Percentiles rank a stretch among this genome's conserved stretches.
phyloP scores from a whole-genome alignment of 2,113 vertebrate species.

The Porphyrio hochstetteri region DNA sequence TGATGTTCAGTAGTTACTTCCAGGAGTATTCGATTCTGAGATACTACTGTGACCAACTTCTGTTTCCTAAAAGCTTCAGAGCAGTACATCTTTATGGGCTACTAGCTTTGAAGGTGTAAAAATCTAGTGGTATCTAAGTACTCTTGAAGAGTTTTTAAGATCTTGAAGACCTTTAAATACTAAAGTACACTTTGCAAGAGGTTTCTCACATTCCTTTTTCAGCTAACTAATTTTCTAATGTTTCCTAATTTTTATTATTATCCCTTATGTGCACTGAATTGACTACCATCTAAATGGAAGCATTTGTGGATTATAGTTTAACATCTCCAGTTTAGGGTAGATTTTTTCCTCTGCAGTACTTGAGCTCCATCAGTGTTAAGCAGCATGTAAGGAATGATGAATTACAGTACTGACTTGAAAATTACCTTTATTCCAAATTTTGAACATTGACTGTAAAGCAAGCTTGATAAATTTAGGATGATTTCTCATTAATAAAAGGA shows the following conservation, averaged over 20 bases:
- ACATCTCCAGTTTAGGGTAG: neutral
- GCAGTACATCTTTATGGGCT: neutral
- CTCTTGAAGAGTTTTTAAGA: neutral
- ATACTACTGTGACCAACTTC: neutral
- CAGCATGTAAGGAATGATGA: fast-evolving
- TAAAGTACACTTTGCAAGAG: neutral
- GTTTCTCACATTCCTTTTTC: neutral
- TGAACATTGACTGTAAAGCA: neutral
- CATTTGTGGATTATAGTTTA: neutral
- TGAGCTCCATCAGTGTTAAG: neutral
- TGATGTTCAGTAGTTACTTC: neutral
- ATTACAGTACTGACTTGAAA: neutral
- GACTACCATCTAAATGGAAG: neutral
- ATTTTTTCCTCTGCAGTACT: neutral
- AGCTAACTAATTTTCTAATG: neutral
- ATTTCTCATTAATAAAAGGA: neutral
- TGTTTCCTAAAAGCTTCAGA: neutral
- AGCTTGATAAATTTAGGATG: neutral
- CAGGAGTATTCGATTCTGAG: neutral
- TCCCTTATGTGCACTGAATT: neutral
- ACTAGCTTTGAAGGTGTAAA: neutral
- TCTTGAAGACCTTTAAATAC: neutral
- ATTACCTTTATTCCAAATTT: neutral
- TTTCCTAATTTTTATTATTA: neutral
- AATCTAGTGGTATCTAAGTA: neutral